Base-by-base conservation (phyloP, 2,113 vertebrate genomes). In the Trinectes maculatus region DNA sequence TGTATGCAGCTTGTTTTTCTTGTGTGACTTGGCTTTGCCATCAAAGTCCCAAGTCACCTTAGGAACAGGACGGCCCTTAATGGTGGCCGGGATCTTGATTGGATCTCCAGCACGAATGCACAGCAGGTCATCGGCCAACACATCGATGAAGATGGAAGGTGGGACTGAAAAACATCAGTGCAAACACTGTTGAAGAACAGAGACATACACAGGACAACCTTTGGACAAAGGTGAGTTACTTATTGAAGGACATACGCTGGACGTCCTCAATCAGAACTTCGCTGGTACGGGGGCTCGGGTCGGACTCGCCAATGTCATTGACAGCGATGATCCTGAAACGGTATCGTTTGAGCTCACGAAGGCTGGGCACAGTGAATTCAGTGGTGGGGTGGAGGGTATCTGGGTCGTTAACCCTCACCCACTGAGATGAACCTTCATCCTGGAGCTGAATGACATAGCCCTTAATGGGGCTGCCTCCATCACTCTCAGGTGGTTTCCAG, bases 401-500 rank as follows among this genome's bases (percentile, higher is more conserved):
- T 9, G 91, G 91, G 65, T 98, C 98, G 6, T 96, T 99, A 21
- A 95, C 93, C 36, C 86, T 94, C 71, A 91, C 86, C 98, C 98
- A 99, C 0, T 91, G 92, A 3, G 92, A 91, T 40, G 81, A 93
- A 28, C 96, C 96, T 87, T 99, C 98, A 75, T 94, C 95, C 85
- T 98, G 97, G 85, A 96, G 95, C 91, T 99, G 95, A 87, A 99
- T 92, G 61, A 99, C 95, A 84, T 99, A 99, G 33, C 98, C 98
- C 90, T 98, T 98, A 79, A 99, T 94, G 61, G 98, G 98, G 74
- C 96, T 97, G 28, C 96, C 96, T 28, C 98, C 98, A 40, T 99
- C 98, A 52, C 93, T 94, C 81, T 93, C 94, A 77, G 98, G 98
- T 65, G 95, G 93, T 55, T 93, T 94, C 98, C 98, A 99, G 7